Percentiles rank a stretch among this genome's conserved stretches.
phyloP scores from a whole-genome alignment of 1,140 invertebrate species.

The Elymnias hypermnestra region DNA sequence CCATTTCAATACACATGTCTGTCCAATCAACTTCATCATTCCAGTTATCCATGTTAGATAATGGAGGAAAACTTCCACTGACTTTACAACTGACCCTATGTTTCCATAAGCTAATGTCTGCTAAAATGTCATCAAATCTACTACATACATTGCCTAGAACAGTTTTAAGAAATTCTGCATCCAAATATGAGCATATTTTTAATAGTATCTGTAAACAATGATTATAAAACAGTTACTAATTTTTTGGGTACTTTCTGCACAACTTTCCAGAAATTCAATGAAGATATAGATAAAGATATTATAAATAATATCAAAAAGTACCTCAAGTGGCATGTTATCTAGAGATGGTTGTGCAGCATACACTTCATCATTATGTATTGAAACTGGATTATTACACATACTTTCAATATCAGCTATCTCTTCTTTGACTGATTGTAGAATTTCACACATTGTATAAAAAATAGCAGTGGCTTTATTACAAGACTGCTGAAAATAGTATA shows the following conservation, averaged over 20 bases:
- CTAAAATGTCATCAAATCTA: slow-evolving; percentile 64
- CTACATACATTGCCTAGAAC: slow-evolving; percentile 62
- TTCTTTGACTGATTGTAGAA: slow-evolving; percentile 38
- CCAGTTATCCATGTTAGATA: slow-evolving; percentile 50
- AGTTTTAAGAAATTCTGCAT: slow-evolving; percentile 56
- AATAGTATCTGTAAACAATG: slow-evolving; percentile 62
- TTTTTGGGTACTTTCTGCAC: no score
- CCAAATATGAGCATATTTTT: slow-evolving; percentile 69
- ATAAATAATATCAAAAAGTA: slow-evolving; percentile 19
- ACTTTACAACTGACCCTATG: slow-evolving; percentile 62
- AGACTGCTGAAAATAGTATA: no score
- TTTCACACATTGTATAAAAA: slow-evolving; percentile 57
- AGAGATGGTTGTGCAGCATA: slow-evolving; percentile 35
- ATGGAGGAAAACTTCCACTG: slow-evolving; percentile 44
- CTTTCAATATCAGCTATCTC: slow-evolving; percentile 40
- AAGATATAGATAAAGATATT: no score
- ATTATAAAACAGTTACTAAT: no score
- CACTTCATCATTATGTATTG: slow-evolving; percentile 19
- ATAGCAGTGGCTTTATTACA: no score
- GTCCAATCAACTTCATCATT: slow-evolving; percentile 53
- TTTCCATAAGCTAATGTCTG: slow-evolving; percentile 64
- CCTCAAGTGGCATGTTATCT: slow-evolving; percentile 58
- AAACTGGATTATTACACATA: slow-evolving; percentile 20
- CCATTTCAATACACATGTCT: slow-evolving; percentile 61
- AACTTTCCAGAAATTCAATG: no score